Conservation (phyloP, 2,888 invertebrate genomes). For the Daptonema setosum region DNA sequence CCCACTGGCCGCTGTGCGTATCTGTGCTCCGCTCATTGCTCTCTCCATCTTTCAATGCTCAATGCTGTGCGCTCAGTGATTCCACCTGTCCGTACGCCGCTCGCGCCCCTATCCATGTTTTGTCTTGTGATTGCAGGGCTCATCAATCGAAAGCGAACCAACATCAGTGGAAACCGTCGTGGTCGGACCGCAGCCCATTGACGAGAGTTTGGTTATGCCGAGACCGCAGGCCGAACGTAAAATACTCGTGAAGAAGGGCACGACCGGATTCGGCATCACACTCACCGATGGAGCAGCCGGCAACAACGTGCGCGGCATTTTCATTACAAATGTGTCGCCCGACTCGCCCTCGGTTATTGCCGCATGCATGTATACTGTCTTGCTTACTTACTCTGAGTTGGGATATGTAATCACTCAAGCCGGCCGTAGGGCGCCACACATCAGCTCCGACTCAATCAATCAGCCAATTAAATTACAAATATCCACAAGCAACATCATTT, state of each 20-base stretch:
- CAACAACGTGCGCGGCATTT: constrained; percentile 3
- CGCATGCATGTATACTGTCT: background rate
- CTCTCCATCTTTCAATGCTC: too few species aligned
- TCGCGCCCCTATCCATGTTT: too few species aligned
- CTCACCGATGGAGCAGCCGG: constrained; percentile 8
- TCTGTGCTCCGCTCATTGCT: too few species aligned
- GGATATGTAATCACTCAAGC: too few species aligned
- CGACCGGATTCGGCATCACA: constrained; percentile 8
- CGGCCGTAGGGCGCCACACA: too few species aligned
- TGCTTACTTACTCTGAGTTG: too few species aligned
- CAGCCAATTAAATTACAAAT: too few species aligned
- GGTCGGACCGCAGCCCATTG: background rate
- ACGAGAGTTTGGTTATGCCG: background rate
- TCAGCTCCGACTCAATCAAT: too few species aligned
- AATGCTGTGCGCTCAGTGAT: too few species aligned
- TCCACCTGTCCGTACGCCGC: too few species aligned
- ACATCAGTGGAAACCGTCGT: background rate
- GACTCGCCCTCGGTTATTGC: constrained; percentile 21
- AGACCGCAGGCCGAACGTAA: background rate
- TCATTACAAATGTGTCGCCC: constrained; percentile 8
- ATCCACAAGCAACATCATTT: too few species aligned
- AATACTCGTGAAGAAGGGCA: background rate
- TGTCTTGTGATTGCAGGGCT: background rate
- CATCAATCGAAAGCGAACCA: background rate
- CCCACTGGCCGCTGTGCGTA: too few species aligned